Evolutionary conservation across 1,140 invertebrate species (phyloP).

Genomic region (Asbolus verrucosus): DNA sequence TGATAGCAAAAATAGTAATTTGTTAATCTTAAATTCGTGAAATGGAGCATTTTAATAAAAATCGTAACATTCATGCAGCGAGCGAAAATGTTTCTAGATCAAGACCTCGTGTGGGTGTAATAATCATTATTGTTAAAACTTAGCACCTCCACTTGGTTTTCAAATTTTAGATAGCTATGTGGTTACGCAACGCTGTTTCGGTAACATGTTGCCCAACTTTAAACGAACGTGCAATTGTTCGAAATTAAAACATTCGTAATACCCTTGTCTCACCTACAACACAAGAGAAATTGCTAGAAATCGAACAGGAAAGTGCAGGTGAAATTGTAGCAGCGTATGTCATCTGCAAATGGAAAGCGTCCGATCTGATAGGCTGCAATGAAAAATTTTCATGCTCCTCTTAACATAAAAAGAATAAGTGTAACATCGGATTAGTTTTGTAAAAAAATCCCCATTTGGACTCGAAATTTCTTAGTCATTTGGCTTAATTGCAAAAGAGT

Average conservation of each 20-base stretch:
- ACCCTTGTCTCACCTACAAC: slow-evolving; percentile 6
- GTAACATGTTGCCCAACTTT: neutral
- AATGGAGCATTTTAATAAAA: neutral
- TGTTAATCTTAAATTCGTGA: neutral
- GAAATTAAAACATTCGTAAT: slow-evolving; percentile 22
- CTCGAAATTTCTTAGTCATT: neutral
- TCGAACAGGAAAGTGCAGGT: slow-evolving; percentile 61
- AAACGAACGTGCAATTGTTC: slow-evolving; percentile 11
- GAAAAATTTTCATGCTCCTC: slow-evolving; percentile 42
- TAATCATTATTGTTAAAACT: slow-evolving; percentile 25
- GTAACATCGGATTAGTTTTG: slow-evolving; percentile 18
- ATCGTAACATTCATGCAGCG: too few relatives aligned
- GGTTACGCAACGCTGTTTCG: neutral
- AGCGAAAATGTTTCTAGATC: slow-evolving; percentile 26
- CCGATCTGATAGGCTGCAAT: slow-evolving; percentile 38
- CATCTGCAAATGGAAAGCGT: slow-evolving; percentile 61
- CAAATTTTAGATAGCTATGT: neutral
- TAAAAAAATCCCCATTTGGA: too few relatives aligned
- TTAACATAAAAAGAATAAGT: slow-evolving; percentile 37
- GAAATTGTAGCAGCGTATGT: slow-evolving; percentile 60
- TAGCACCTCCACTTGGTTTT: neutral
- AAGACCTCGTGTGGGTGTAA: slow-evolving; percentile 10
- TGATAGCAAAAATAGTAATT: too few relatives aligned
- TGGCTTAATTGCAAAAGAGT: neutral
- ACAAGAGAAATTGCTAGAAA: slow-evolving; percentile 61